These are phyloP conservation scores for Nymphalis polychloros DNA, from an alignment of 2,888 invertebrate species.

Conservation along the genomic window DNA sequence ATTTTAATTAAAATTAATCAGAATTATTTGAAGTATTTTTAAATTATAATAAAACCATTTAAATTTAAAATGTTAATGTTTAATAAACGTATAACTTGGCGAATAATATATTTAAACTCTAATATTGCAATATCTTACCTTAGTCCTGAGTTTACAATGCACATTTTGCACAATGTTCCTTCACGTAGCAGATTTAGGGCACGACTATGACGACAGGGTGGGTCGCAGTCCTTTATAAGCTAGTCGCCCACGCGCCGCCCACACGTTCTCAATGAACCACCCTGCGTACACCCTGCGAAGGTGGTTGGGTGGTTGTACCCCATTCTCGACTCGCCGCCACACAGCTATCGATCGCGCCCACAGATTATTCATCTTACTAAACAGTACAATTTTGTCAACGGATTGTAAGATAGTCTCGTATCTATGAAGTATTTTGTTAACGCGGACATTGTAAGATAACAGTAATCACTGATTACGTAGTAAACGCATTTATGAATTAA, in stretches of 20 bases:
- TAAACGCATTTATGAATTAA: too few species aligned
- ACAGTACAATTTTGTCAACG: slow-evolving; percentile 52
- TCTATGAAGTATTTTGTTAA: background rate
- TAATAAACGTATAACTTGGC: background rate
- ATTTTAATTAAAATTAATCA: background rate
- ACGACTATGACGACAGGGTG: slow-evolving; percentile 70
- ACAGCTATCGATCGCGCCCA: slow-evolving; percentile 73
- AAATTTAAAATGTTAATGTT: background rate
- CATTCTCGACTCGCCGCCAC: slow-evolving; percentile 47
- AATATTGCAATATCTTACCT: slow-evolving; percentile 55
- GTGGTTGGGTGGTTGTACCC: slow-evolving; percentile 33
- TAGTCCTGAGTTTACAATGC: slow-evolving; percentile 65
- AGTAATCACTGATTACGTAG: too few species aligned
- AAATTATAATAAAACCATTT: background rate
- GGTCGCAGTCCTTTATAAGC: slow-evolving; percentile 70
- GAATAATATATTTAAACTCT: background rate
- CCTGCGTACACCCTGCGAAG: slow-evolving; percentile 43
- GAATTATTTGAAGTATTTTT: background rate
- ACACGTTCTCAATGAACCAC: slow-evolving; percentile 86
- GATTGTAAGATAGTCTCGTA: slow-evolving; percentile 10
- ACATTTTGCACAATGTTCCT: slow-evolving; percentile 59
- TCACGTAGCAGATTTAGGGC: slow-evolving; percentile 55
- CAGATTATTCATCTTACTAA: slow-evolving; percentile 78
- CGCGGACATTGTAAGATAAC: too few species aligned
- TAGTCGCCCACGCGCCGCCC: slow-evolving; percentile 82